Evolutionary conservation across 2,797 vertebrate genomes (phyloP).

Genomic region (Ambastaia sidthimunki): DNA sequence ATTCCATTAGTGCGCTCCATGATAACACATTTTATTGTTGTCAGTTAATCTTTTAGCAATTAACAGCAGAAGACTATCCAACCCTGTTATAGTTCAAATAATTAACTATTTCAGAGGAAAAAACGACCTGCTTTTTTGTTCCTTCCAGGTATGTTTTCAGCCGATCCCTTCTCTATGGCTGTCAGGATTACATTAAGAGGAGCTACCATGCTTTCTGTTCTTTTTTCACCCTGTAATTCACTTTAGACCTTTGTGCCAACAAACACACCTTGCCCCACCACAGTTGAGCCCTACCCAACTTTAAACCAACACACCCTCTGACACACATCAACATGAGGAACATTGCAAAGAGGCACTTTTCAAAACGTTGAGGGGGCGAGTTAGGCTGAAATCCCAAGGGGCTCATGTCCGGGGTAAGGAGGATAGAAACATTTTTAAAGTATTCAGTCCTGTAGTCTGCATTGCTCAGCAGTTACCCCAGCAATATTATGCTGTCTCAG

Average conservation of each 20-base stretch:
- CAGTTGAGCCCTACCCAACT: background rate
- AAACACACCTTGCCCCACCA: conserved; percentile 21
- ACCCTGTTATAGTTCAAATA: background rate
- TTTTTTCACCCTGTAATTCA: background rate
- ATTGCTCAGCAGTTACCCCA: conserved; percentile 50
- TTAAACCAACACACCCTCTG: conserved; percentile 13
- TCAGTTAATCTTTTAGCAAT: too few species aligned
- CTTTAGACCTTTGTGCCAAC: conserved; percentile 3
- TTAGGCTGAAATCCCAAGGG: conserved; percentile 9
- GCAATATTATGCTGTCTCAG: conserved; percentile 54
- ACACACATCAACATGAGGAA: conserved; percentile 1
- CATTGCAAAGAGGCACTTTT: background rate
- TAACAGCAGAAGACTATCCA: background rate
- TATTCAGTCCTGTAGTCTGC: conserved; percentile 37
- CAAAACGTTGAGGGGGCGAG: background rate
- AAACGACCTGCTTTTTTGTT: background rate
- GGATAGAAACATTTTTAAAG: conserved; percentile 34
- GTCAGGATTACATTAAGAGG: background rate
- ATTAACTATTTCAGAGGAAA: background rate
- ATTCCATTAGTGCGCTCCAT: too few species aligned
- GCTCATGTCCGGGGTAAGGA: conserved; percentile 19
- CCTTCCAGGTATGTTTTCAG: background rate
- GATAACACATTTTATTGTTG: too few species aligned
- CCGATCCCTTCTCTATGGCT: background rate
- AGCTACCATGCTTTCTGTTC: background rate